A percentile compares a stretch with the other conserved stretches of the same genome.
phyloP scores from a whole-genome alignment of 2,888 invertebrate genomes.

The Drosophila mayaguana region DNA sequence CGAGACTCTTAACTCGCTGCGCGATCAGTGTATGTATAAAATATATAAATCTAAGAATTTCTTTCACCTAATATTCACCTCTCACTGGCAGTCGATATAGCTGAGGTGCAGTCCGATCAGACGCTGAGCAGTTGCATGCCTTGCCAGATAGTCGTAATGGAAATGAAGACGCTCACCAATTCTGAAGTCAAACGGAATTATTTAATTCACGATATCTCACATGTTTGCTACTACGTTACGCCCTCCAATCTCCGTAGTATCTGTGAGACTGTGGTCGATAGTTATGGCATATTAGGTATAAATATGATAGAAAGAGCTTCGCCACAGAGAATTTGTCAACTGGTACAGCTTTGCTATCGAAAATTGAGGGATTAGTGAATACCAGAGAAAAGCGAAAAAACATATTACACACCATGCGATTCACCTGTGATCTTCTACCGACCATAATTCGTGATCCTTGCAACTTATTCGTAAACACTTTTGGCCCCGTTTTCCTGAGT shows the following conservation, averaged over 20 bases:
- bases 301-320: background rate
- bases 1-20: background rate
- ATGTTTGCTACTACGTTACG: background rate
- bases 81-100: background rate
- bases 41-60: background rate
- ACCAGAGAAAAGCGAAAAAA: conserved; percentile 16
- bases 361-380: background rate
- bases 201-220: background rate
- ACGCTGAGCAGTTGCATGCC: background rate
- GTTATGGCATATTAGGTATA: background rate
- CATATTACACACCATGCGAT: background rate
- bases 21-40: background rate
- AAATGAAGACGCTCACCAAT: background rate
- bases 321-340: background rate
- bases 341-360: background rate
- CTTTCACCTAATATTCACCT: background rate
- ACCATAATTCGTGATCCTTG: background rate
- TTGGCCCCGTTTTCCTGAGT: background rate
- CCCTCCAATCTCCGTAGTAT: background rate
- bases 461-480: background rate
- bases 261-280: background rate
- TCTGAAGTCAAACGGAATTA: background rate
- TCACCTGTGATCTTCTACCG: conserved; percentile 15
- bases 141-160: background rate
- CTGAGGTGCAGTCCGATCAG: background rate